Percentiles rank a stretch among this genome's conserved stretches.
Evolutionary conservation across 2,888 invertebrate genomes (phyloP).

Genomic region (Drosophila sordidula): DNA sequence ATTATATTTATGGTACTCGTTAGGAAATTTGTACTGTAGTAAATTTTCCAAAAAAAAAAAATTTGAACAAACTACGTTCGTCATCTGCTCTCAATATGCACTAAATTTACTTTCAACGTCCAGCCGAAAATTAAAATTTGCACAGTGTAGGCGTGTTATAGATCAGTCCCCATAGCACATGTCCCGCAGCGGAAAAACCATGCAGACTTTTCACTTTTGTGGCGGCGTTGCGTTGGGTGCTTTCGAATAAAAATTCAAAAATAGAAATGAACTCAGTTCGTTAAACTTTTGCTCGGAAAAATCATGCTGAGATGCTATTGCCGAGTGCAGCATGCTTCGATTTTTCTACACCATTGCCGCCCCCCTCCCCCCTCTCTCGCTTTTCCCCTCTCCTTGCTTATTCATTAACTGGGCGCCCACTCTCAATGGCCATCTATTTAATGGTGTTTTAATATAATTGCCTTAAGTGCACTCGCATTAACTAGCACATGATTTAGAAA

Average conservation of each 20-base stretch:
- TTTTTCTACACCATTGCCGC: constrained; percentile 17
- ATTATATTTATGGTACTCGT: background rate
- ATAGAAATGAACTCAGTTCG: constrained; percentile 86
- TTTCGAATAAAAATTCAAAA: constrained; percentile 82
- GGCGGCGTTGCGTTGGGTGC: constrained; percentile 41
- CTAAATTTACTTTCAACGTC: constrained; percentile 50
- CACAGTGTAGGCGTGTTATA: constrained; percentile 76
- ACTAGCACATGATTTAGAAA: constrained; percentile 46
- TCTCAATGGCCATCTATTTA: constrained; percentile 49
- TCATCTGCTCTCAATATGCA: constrained; percentile 67
- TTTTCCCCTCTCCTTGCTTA: background rate
- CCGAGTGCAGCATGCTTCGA: constrained; percentile 58
- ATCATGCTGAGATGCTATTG: constrained; percentile 56
- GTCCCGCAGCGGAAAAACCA: constrained; percentile 63
- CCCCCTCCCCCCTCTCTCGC: background rate
- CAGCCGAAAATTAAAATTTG: constrained; percentile 66
- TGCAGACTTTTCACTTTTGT: constrained; percentile 78
- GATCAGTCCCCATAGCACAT: constrained; percentile 55
- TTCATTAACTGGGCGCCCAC: constrained; percentile 27
- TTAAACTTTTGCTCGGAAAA: constrained; percentile 83
- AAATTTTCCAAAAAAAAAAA: constrained; percentile 1
- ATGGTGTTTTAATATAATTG: constrained; percentile 43
- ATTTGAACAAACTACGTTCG: constrained; percentile 10
- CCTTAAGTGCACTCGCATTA: constrained; percentile 45
- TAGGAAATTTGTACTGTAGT: constrained; percentile 33